Evolutionary conservation across 2,888 invertebrate species (phyloP).

Genomic region (Vanessa cardui): DNA sequence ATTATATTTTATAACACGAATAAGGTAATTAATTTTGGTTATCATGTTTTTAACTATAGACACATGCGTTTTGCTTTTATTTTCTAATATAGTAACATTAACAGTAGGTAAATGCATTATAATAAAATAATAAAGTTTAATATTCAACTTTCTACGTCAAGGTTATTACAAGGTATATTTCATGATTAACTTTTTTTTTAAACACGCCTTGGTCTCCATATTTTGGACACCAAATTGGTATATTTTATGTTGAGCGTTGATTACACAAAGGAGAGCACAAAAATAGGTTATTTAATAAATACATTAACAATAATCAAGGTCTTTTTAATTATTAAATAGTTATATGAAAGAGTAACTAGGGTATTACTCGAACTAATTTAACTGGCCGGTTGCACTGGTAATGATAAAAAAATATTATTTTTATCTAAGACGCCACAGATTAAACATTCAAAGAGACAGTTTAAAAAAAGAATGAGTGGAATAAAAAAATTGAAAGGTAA

Average conservation of each 20-base stretch:
- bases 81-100: constrained; percentile 49
- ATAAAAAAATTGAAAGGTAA: constrained; percentile 5
- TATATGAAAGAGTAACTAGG: not conserved
- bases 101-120: constrained; percentile 74
- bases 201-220: constrained; percentile 51
- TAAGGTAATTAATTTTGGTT: constrained; percentile 27
- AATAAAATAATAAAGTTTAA: constrained; percentile 69
- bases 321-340: constrained; percentile 2
- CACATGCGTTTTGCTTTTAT: constrained; percentile 26
- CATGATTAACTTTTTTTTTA: constrained; percentile 38
- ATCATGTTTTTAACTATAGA: constrained; percentile 20
- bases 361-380: not conserved
- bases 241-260: constrained; percentile 35
- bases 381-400: constrained; percentile 12
- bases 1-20: constrained; percentile 17
- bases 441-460: not conserved
- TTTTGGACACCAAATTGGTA: constrained; percentile 61
- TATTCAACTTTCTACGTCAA: constrained; percentile 49
- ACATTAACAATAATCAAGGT: constrained; percentile 18
- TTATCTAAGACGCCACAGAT: not conserved
- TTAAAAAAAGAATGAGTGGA: not conserved
- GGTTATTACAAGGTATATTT: constrained; percentile 36
- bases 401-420: too few relatives aligned
- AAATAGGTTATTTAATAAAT: not conserved
- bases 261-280: constrained; percentile 30